Base-by-base conservation (phyloP, 1,140 invertebrate species). In the Sminthurinus signatus region DNA sequence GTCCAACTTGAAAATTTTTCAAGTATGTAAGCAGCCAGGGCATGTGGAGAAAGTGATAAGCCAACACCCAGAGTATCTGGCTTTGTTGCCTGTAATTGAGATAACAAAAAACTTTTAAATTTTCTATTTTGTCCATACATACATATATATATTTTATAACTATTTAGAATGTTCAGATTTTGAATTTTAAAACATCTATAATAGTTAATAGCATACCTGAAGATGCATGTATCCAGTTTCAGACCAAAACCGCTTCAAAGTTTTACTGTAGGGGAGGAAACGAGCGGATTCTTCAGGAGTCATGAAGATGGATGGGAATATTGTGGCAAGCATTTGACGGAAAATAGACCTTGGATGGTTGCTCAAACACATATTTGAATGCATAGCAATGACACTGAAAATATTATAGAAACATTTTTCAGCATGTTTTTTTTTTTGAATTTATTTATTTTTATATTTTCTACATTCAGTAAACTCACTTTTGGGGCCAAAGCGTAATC, bases 71-170 rank as follows among this genome's bases (percentile, higher is more conserved):
- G 78, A 15, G 93, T 96, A 74, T 96, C 91, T 10, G 93, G 93
- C 75, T 93, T 94, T 0, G 89, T 91, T 1, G 88, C 80, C 77
- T 96, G 92, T n/a, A n/a, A n/a, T n/a, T n/a, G n/a, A n/a, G n/a
- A n/a, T n/a, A n/a, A n/a, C n/a, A n/a, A n/a, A n/a, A n/a, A n/a
- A n/a, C n/a, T n/a, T n/a, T n/a, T n/a, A n/a, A n/a, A n/a, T n/a
- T n/a, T n/a, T n/a, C n/a, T n/a, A n/a, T n/a, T n/a, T n/a, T n/a
- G n/a, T n/a, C n/a, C n/a, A n/a, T n/a, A n/a, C n/a, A n/a, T n/a
- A n/a, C n/a, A n/a, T n/a, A n/a, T n/a, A n/a, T n/a, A n/a, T n/a
- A n/a, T n/a, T n/a, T n/a, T n/a, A n/a, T n/a, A n/a, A n/a, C n/a
- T n/a, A n/a, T n/a, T n/a, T n/a, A n/a, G n/a, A n/a, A n/a, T n/a